Evolutionary conservation across 2,797 vertebrate genomes (phyloP).

Genomic region (Phrynocephalus forsythii): DNA sequence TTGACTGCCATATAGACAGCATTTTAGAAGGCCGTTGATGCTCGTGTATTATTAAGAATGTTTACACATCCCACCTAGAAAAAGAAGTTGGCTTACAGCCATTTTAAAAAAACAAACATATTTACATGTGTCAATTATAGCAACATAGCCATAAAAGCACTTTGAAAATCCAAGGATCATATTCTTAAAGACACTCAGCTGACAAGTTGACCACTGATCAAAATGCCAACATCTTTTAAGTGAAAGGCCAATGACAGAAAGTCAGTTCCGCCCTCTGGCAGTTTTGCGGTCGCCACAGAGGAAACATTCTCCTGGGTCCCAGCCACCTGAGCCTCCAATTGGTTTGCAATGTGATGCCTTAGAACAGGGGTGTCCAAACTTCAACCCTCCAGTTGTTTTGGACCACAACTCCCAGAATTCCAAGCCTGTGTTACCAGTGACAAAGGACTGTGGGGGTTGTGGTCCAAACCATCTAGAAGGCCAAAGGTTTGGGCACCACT

Average conservation of each 20-base stretch:
- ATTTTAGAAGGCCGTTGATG: background rate
- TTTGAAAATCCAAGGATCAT: background rate
- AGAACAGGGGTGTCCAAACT: no score
- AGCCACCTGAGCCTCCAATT: no score
- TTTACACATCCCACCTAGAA: background rate
- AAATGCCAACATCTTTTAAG: background rate
- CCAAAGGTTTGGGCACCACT: no score
- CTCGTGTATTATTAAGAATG: background rate
- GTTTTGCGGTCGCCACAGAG: background rate
- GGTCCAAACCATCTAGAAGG: no score
- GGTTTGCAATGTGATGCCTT: background rate
- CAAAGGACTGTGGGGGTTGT: no score
- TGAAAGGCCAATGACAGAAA: background rate
- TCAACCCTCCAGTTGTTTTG: no score
- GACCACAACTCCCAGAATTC: no score
- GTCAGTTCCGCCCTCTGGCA: background rate
- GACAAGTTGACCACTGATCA: background rate
- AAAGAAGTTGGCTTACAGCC: background rate
- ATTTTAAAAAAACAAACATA: background rate
- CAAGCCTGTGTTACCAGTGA: no score
- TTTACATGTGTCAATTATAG: background rate
- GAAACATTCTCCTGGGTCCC: background rate
- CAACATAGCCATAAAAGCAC: background rate
- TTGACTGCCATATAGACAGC: accelerated
- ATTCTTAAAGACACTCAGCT: background rate